These are phyloP conservation scores for Pardosa pseudoannulata DNA, from an alignment of 2,888 invertebrate genomes.

Conservation along the genomic window DNA sequence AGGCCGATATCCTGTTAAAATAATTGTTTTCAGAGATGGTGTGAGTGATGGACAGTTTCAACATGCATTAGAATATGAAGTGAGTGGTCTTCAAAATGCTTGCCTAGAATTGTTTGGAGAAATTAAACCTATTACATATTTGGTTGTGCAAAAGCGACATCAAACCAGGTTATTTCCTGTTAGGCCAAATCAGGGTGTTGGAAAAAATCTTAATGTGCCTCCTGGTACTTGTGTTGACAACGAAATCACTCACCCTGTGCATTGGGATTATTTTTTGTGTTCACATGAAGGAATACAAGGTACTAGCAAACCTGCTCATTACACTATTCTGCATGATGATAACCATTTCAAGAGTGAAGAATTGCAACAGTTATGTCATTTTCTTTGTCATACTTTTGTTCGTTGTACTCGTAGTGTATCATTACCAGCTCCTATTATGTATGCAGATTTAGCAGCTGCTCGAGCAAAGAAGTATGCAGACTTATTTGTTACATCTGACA, in stretches of 20 bases:
- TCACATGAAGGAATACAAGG: constrained; percentile 81
- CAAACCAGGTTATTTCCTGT: constrained; percentile 84
- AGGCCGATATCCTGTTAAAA: constrained; percentile 80
- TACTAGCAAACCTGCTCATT: constrained; percentile 72
- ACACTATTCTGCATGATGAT: constrained; percentile 74
- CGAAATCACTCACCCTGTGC: constrained; percentile 88
- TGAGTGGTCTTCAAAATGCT: constrained; percentile 13
- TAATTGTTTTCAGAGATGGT: constrained; percentile 76
- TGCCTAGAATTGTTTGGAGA: not conserved
- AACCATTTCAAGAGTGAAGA: constrained; percentile 71
- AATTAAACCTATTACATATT: constrained; percentile 83
- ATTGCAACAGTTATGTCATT: constrained; percentile 73
- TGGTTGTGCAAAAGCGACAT: constrained; percentile 97
- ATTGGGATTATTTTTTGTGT: constrained; percentile 92
- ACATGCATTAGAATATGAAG: constrained; percentile 2
- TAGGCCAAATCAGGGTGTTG: constrained; percentile 71
- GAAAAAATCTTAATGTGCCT: constrained; percentile 83
- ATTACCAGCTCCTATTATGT: constrained; percentile 76
- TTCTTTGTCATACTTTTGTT: constrained; percentile 75
- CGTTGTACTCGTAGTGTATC: constrained; percentile 75
- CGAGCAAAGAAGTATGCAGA: constrained; percentile 66
- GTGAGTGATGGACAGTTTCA: constrained; percentile 30
- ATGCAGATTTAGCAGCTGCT: constrained; percentile 74
- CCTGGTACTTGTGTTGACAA: constrained; percentile 93
- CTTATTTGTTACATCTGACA: not conserved